Evolutionary conservation across 1,140 invertebrate species (phyloP).

Genomic region (Drosophila willistoni): DNA sequence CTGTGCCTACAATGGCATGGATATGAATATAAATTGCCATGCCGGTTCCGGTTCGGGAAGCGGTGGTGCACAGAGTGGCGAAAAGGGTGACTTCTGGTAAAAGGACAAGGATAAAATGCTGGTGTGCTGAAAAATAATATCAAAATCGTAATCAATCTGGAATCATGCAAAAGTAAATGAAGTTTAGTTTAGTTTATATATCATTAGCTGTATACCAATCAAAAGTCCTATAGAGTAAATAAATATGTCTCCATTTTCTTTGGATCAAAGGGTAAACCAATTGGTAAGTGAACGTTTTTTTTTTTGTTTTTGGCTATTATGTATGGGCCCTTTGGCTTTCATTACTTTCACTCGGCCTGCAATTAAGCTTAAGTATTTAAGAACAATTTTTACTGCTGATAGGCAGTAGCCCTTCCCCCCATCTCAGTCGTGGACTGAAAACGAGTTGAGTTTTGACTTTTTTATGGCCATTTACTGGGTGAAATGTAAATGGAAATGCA

Average conservation of each 20-base stretch:
- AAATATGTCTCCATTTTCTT: no score
- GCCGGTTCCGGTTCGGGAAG: not conserved
- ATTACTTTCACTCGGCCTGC: slow-evolving; percentile 13
- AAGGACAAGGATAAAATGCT: not conserved
- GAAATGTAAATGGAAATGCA: slow-evolving; percentile 27
- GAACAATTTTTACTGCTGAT: slow-evolving; percentile 38
- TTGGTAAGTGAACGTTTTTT: no score
- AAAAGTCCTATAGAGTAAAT: no score
- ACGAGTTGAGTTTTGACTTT: slow-evolving; percentile 8
- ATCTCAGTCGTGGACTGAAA: not conserved
- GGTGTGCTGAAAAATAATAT: no score
- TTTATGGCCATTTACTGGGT: slow-evolving; percentile 36
- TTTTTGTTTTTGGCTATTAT: not conserved
- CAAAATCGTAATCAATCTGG: no score
- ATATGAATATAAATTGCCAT: not conserved
- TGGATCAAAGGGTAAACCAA: no score
- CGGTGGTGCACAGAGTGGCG: not conserved
- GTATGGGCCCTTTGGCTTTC: not conserved
- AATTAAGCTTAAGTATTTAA: slow-evolving; percentile 57
- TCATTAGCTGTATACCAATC: no score
- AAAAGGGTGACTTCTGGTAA: slow-evolving; percentile 1
- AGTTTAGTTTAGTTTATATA: no score
- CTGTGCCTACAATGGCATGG: slow-evolving; percentile 14
- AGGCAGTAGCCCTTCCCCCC: not conserved
- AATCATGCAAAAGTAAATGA: no score